Conservation (phyloP, 2,888 invertebrate species). For the Pyrocoelia pectoralis region DNA sequence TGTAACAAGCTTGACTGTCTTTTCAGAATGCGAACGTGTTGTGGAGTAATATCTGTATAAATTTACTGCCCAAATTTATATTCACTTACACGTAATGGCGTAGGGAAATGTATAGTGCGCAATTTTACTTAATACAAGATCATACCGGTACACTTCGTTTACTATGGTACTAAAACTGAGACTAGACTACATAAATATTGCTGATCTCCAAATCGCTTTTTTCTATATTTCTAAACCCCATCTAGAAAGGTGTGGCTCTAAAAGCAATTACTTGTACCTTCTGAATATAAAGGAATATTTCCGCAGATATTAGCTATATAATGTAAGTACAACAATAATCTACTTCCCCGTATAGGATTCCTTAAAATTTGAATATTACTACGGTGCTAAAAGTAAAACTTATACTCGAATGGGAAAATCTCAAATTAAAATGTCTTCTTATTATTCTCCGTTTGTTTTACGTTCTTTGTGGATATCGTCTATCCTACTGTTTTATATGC, state of each 20-base stretch:
- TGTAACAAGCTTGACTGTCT: conserved; percentile 25
- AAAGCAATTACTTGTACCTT: not conserved
- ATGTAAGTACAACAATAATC: too few relatives aligned
- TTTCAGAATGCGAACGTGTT: conserved; percentile 32
- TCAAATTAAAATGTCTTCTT: too few relatives aligned
- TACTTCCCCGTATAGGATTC: too few relatives aligned
- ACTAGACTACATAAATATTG: conserved; percentile 24
- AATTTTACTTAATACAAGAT: conserved; percentile 25
- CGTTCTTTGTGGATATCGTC: too few relatives aligned
- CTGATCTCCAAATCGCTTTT: not conserved
- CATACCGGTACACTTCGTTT: conserved; percentile 15
- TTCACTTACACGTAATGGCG: conserved; percentile 39
- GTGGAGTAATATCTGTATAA: conserved; percentile 39
- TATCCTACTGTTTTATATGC: too few relatives aligned
- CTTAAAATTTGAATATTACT: too few relatives aligned
- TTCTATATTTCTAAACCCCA: not conserved
- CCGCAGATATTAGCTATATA: not conserved
- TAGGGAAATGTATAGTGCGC: conserved; percentile 26
- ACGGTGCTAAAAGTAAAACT: too few relatives aligned
- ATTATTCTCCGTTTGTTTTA: too few relatives aligned
- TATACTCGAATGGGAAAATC: too few relatives aligned
- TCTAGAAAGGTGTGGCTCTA: not conserved
- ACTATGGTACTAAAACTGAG: conserved; percentile 20
- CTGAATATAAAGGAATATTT: not conserved
- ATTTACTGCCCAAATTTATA: conserved; percentile 40